Evolutionary conservation across 1,140 invertebrate genomes (phyloP), one percentile per base, ranked within the genome.

Genomic region (Charaxes varanes): DNA sequence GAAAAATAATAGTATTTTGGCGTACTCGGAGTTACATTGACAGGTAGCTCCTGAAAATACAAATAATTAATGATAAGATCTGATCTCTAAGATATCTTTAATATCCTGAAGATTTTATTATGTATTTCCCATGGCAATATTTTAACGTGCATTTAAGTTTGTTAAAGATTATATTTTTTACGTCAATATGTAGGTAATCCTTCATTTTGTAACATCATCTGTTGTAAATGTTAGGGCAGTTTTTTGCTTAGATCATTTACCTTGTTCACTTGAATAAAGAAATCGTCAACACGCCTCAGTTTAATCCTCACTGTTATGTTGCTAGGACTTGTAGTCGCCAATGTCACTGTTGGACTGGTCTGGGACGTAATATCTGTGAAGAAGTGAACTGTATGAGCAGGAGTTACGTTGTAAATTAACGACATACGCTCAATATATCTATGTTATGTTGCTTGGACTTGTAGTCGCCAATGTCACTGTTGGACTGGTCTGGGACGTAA

Each of bases 391-490:
- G n/a, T n/a, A n/a, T n/a, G n/a, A n/a, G n/a, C n/a, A n/a, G n/a
- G n/a, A n/a, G n/a, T n/a, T n/a, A n/a, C n/a, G n/a, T n/a, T n/a
- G n/a, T n/a, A n/a, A n/a, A n/a, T n/a, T n/a, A n/a, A n/a, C n/a
- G n/a, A n/a, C n/a, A n/a, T n/a, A n/a, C n/a, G n/a, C n/a, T n/a
- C n/a, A n/a, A n/a, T n/a, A n/a, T n/a, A n/a, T n/a, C n/a, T n/a
- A n/a, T 0, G 58, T 65, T 0, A 88, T 54, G 50, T 86, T 77
- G 0, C 23, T 41, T 0, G 62, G 42, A 27, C 86, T 87, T 8
- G 87, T 81, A 0, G 89, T 88, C 0, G 88, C 86, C 6, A 92
- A 65, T 18, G 87, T 86, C 2, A 91, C 66, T 21, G 86, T 87
- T 0, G 85, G 84, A 7, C 80, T 69, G 14, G 74, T 78, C 37